Percentiles rank a stretch among this genome's conserved stretches.
Evolutionary conservation across 2,113 vertebrate species (phyloP).

Genomic region (Ceyx margarethae): DNA sequence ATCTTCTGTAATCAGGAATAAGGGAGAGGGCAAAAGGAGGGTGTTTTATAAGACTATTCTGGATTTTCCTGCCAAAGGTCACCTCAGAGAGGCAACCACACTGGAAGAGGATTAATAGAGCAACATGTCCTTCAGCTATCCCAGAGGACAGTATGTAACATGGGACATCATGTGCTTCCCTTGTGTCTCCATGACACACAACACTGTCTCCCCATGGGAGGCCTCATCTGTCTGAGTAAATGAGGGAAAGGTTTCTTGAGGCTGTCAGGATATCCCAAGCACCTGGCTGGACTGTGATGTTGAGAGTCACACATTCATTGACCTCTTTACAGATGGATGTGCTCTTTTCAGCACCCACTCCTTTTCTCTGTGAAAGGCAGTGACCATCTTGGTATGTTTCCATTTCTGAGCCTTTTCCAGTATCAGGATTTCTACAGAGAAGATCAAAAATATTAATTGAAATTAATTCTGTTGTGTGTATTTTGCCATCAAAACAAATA

Average conservation of each 20-base stretch:
- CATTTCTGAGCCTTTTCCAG: not conserved
- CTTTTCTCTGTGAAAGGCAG: not conserved
- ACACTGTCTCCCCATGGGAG: not conserved
- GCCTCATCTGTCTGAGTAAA: not conserved
- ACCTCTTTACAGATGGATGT: not conserved
- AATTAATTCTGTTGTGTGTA: constrained; percentile 5
- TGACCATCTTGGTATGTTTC: not conserved
- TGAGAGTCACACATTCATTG: not conserved
- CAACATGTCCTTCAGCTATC: not conserved
- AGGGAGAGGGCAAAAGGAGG: not conserved
- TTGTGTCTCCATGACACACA: not conserved
- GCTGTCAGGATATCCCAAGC: not conserved
- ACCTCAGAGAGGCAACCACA: not conserved
- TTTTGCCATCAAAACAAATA: constrained; percentile 30
- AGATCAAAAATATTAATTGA: not conserved
- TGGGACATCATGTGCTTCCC: not conserved
- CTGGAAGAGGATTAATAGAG: not conserved
- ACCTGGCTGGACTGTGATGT: fast-evolving
- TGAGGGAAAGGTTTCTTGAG: not conserved
- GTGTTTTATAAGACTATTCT: not conserved
- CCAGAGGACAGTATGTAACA: not conserved
- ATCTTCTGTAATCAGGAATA: not conserved
- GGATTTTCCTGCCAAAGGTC: not conserved
- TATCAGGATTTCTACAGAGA: not conserved
- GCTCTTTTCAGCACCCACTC: not conserved